A percentile compares a stretch with the other conserved stretches of the same genome.
Conservation (phyloP, 2,888 invertebrate genomes). For the Pharmacophagus antenor region DNA sequence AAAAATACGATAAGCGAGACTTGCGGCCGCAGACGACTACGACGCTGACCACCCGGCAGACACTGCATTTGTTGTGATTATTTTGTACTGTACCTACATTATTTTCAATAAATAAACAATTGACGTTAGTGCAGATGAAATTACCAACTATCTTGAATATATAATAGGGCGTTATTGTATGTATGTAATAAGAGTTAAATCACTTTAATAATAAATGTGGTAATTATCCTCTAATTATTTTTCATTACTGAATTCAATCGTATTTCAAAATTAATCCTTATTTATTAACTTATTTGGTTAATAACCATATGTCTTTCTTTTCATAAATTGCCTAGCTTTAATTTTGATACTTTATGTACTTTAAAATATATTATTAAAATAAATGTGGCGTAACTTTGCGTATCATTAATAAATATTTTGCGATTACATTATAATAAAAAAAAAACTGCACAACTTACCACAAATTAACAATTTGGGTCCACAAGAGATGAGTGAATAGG, state of each 20-base stretch:
- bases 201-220: conserved; percentile 26
- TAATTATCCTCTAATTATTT: conserved; percentile 13
- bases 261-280: background rate
- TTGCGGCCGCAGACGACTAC: conserved; percentile 49
- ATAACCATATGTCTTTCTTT: no score
- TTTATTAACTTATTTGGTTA: no score
- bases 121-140: conserved; percentile 47
- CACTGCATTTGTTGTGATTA: conserved; percentile 54
- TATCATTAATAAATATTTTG: no score
- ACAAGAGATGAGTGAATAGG: no score
- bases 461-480: no score
- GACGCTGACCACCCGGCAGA: conserved; percentile 43
- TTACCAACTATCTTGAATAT: conserved; percentile 41
- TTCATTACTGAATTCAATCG: conserved; percentile 6
- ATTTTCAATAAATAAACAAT: conserved; percentile 62
- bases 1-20: conserved; percentile 51
- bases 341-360: no score
- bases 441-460: no score
- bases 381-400: no score
- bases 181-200: conserved; percentile 23
- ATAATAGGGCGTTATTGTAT: conserved; percentile 34
- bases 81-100: conserved; percentile 58
- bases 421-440: no score
- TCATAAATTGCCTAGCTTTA: no score
- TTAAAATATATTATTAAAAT: no score